Evolutionary conservation across 1,140 invertebrate species (phyloP), one percentile per base, ranked within the genome.

Genomic region (Megathymus violae): DNA sequence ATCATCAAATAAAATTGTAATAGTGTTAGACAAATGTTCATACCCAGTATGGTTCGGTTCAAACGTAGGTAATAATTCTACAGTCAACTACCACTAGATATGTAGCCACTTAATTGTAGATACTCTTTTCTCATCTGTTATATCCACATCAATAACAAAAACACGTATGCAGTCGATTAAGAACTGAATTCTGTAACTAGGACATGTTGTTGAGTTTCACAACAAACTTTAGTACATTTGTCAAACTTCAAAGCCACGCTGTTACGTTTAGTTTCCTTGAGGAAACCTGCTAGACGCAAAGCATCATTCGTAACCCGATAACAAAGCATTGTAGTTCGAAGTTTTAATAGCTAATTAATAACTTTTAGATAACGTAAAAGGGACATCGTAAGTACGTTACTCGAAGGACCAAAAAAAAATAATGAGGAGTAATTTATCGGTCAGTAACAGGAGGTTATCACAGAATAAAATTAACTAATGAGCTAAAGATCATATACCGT

Each of bases 201-300:
- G 14, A 43, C 41, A 40, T 31, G 52, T 25, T 56, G 41, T 43
- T 31, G 38, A 56, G 52, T 56, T 56, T 56, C 52, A 31, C 52
- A 44, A 44, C 38, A 56, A 56, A 56, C 52, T 56, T 56, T 16
- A 15, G 38, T 56, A 56, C 40, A 56, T 56, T 56, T 56, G 52
- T 56, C 40, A 44, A 56, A 56, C 19, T 56, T 56, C 40, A 56
- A 10, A 40, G 40, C 14, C 41, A 16, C 40, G 22, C 22, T 19
- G 17, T 54, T 15, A 41, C 51, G 52, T n/a, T 31, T 56, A 56
- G 52, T 56, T 56, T 56, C 15, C 22, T 31, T 56, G 27, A 56
- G 19, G 22, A 44, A 56, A 44, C 22, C 52, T 25, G 19, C 43
- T 36, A 36, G 34, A 11, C n/a, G 34, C 34, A 36, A n/a, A 5